Conservation (phyloP, 2,113 vertebrate genomes). For the Leuciscus idus region DNA sequence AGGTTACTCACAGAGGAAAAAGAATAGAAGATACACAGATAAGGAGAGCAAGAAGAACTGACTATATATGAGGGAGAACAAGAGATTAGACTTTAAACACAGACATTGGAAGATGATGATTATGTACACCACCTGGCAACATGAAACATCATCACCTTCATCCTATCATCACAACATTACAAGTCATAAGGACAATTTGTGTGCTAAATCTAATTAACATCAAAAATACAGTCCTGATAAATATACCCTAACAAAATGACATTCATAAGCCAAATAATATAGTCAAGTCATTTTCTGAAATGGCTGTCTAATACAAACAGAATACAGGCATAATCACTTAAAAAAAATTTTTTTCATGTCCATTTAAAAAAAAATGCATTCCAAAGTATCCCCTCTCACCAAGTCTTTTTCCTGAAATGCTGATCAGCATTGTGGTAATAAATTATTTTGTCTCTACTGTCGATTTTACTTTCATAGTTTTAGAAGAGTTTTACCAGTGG, state of each 20-base stretch:
- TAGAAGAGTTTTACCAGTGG: too few relatives aligned
- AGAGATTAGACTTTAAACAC: conserved; percentile 80
- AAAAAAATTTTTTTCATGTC: background rate
- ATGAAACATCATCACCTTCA: background rate
- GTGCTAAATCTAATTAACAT: background rate
- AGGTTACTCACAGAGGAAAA: conserved; percentile 97
- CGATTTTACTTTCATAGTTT: too few relatives aligned
- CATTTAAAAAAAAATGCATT: background rate
- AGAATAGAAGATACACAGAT: conserved; percentile 94
- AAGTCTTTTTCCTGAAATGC: background rate
- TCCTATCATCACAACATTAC: background rate
- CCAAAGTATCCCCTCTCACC: background rate
- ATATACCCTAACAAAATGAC: too few relatives aligned
- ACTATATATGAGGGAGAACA: conserved; percentile 89
- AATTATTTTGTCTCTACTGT: too few relatives aligned
- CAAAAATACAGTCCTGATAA: too few relatives aligned
- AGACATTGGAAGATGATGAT: conserved; percentile 52
- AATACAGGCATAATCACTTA: background rate
- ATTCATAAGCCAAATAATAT: too few relatives aligned
- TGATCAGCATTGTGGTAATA: background rate
- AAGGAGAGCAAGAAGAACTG: conserved; percentile 91
- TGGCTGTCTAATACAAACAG: background rate
- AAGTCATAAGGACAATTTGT: background rate
- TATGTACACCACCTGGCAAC: conserved; percentile 19
- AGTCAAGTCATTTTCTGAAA: background rate